phyloP scores from a whole-genome alignment of 2,113 vertebrate genomes.

The Phrynosoma blainvillii region DNA sequence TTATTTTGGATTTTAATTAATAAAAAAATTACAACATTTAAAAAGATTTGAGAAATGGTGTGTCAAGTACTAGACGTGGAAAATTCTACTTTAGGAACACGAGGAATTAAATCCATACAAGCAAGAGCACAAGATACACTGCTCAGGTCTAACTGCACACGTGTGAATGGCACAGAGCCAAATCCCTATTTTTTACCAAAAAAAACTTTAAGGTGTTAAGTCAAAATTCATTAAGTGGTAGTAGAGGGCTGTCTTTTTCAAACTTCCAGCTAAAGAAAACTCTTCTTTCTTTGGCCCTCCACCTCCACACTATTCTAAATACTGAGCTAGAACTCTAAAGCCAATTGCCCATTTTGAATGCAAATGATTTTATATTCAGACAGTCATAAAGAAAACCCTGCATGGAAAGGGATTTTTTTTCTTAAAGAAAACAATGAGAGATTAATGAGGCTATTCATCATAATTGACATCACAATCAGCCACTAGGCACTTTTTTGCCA shows the following conservation, averaged over 20 bases:
- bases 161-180: not conserved
- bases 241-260: not conserved
- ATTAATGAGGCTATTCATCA: slow-evolving; percentile 16
- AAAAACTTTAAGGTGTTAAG: too few relatives aligned
- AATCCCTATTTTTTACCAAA: not conserved
- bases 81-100: not conserved
- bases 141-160: not conserved
- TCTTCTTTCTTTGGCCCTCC: not conserved
- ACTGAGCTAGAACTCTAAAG: accelerated
- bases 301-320: not conserved
- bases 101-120: not conserved
- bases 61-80: too few relatives aligned
- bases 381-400: not conserved
- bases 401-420: not conserved
- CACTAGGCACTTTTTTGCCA: not conserved
- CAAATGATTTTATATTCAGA: not conserved
- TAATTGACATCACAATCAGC: slow-evolving; percentile 12
- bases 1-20: not conserved
- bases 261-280: not conserved
- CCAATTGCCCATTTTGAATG: not conserved
- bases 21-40: not conserved
- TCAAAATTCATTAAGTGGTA: not conserved
- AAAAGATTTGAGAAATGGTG: too few relatives aligned
- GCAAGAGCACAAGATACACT: not conserved
- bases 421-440: not conserved